Conservation (phyloP, 2,888 invertebrate species). For the Globia sparganii region DNA sequence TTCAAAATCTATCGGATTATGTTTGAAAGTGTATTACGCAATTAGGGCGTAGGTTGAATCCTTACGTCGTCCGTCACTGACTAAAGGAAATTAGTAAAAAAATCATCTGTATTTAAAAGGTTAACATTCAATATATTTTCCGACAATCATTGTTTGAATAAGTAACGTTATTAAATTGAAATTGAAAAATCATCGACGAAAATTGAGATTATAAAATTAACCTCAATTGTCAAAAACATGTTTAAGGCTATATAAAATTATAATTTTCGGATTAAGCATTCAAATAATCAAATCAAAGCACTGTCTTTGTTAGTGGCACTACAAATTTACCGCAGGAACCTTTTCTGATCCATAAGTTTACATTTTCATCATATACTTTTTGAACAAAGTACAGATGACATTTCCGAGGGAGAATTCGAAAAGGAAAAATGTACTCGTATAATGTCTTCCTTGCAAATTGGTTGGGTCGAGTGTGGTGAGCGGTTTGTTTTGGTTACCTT, state of each 20-base stretch:
- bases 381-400: conserved; percentile 14
- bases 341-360: background rate
- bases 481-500: conserved; percentile 25
- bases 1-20: background rate
- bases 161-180: background rate
- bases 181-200: background rate
- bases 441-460: conserved; percentile 55
- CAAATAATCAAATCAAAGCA: background rate
- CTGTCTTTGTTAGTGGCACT: background rate
- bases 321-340: background rate
- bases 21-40: too few species aligned
- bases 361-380: background rate
- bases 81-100: background rate
- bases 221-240: background rate
- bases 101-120: background rate
- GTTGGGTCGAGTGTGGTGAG: conserved; percentile 10
- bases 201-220: background rate
- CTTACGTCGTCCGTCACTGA: background rate
- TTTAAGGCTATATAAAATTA: background rate
- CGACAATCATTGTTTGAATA: background rate
- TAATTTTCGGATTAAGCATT: background rate
- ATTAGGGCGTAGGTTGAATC: background rate
- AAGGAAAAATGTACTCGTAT: conserved; percentile 54
- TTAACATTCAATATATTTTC: background rate
- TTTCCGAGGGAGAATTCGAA: conserved; percentile 24